Base-by-base conservation (phyloP, 2,888 invertebrate genomes). In the Heliconius aoede region DNA sequence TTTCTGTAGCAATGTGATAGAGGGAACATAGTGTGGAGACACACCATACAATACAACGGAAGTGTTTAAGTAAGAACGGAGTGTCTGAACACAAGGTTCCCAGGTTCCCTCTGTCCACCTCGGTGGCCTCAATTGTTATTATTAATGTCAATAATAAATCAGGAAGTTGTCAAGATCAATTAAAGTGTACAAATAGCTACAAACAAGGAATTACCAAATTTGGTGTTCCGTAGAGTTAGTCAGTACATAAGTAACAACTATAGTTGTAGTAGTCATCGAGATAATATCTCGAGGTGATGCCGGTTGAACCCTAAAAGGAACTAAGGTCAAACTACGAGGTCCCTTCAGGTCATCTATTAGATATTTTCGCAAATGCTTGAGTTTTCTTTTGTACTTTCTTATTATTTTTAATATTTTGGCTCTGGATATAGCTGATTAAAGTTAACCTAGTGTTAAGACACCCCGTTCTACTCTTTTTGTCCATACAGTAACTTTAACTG, bases 221-320 rank as follows among this genome's bases (percentile, higher is more conserved):
- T 71, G 79, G 79, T 24, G 60, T 30, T 32, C 72, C 28, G 28
- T 62, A 21, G 18, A 62, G 28, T 62, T 62, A 62, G 62, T 62
- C 30, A 21, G 30, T 62, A 28, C 26, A 18, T 1, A 15, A 26
- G 60, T 60, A 60, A 2, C 8, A 21, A 2, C 26, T 60, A 3
- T 28, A 60, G 15, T 26, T 26, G 15, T 28, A 18, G 28, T 81
- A 79, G 81, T 79, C 75, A 78, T 73, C 78, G 60, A 79, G 80
- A 78, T 80, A 79, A 80, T 78, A 60, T 73, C 77, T 78, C 82
- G 80, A 81, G 82, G 80, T 78, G 76, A 79, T 76, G 79, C 30
- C 81, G 77, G 73, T 77, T 65, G 60, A 15, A 72, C 77, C 77
- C 76, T 80, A 80, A 77, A 79, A 76, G 80, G 80, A 62, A 62